A percentile compares a stretch with the other conserved stretches of the same genome.
These are phyloP conservation scores for Apteryx mantelli DNA, from an alignment of 2,113 vertebrate species.

Conservation along the genomic window DNA sequence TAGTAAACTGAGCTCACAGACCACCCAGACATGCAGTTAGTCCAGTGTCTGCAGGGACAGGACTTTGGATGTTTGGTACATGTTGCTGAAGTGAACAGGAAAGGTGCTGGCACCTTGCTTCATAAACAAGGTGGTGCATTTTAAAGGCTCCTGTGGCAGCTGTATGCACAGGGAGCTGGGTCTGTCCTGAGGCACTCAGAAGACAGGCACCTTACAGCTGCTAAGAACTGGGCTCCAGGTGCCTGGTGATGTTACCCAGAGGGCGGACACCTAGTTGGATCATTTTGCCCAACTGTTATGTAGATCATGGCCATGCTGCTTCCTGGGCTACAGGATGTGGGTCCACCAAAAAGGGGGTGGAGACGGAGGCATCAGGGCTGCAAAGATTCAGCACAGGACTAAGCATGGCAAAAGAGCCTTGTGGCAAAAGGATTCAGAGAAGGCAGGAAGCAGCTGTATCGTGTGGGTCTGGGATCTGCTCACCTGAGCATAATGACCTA, in stretches of 20 bases:
- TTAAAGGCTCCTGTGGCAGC: background rate
- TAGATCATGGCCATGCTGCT: background rate
- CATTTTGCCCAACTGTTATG: background rate
- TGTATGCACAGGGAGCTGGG: background rate
- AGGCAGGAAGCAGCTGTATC: constrained; percentile 55
- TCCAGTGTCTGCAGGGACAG: background rate
- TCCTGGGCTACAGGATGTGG: background rate
- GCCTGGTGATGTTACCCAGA: background rate
- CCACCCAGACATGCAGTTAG: background rate
- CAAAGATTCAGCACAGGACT: background rate
- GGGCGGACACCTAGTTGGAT: background rate
- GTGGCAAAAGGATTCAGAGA: background rate
- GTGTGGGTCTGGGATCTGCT: constrained; percentile 52
- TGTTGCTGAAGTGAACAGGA: background rate
- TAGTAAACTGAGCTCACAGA: background rate
- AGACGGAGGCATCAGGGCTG: background rate
- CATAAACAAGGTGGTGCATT: background rate
- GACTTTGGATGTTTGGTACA: background rate
- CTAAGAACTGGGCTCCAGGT: background rate
- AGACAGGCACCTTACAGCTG: background rate
- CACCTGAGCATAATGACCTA: constrained; percentile 68
- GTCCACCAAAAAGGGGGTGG: background rate
- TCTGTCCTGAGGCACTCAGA: background rate
- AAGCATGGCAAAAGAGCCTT: background rate
- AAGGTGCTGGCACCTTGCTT: background rate